Evolutionary conservation across 2,113 vertebrate species (phyloP).

Genomic region (Megatriorchis doriae): DNA sequence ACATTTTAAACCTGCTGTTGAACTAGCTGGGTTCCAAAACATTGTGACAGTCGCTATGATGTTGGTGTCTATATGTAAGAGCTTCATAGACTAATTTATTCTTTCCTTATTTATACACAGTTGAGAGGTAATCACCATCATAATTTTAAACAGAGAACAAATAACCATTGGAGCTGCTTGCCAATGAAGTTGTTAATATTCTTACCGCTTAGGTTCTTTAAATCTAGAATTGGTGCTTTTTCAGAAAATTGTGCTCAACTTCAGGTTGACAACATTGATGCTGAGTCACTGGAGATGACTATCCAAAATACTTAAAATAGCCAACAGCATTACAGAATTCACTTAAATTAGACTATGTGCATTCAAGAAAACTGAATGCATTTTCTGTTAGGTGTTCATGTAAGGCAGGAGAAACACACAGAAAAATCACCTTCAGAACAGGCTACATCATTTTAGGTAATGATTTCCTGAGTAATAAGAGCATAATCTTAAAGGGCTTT

Average conservation of each 20-base stretch:
- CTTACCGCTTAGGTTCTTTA: background rate
- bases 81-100: background rate
- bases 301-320: background rate
- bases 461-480: background rate
- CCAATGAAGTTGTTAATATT: background rate
- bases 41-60: background rate
- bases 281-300: background rate
- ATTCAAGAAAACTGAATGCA: background rate
- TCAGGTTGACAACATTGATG: background rate
- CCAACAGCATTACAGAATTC: background rate
- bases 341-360: background rate
- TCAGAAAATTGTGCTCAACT: background rate
- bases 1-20: background rate
- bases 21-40: background rate
- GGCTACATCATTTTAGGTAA: background rate
- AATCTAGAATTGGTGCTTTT: background rate
- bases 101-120: background rate
- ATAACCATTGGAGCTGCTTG: background rate
- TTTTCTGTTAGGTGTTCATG: background rate
- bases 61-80: background rate
- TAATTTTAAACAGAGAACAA: background rate
- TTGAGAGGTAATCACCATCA: background rate
- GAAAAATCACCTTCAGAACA: background rate
- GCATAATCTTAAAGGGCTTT: background rate
- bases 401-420: background rate